Base-by-base conservation (phyloP, 2,888 invertebrate genomes). In the Coremacera marginata region DNA sequence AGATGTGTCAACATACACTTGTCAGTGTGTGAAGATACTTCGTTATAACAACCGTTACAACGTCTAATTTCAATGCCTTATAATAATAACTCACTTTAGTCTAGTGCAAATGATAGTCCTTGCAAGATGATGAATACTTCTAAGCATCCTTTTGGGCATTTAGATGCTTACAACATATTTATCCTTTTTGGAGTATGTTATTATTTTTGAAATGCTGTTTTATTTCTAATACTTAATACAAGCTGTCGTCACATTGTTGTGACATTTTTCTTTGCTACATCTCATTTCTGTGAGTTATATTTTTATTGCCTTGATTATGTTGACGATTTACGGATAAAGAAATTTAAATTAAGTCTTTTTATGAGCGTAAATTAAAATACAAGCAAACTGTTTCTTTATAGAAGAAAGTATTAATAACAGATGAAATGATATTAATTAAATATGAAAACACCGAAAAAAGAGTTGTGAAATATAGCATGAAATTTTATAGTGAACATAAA, bases 241-340 rank as follows among this genome's bases (percentile, higher is more conserved):
- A 44, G 65, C 68, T 82, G 82, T 82, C 82, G 79, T 79, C 82
- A 82, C 78, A 55, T 81, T 82, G 82, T 81, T 79, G 19, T 81
- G 82, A 80, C 82, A 81, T 80, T 78, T 78, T 22, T 65, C 34
- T 55, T 22, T 7, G 34, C 16, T 22, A 19, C n/a, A 16, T 27
- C 49, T n/a, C 44, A 8, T 52, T 62, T 62, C 49, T 77, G 55
- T 65, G 74, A 74, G 67, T 74, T 65, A 74, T 74, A 67, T 52
- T 74, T 25, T 74, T 51, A 74, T 74, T 51, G n/a, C 65, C 65
- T 65, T 74, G 74, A 74, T 65, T 51, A 31, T 22, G 27, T 31
- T 52, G 34, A 55, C n/a, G 52, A 25, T 31, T 37, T 5, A 31
- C n/a, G 3, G 62, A 3, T 14, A 9, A 31, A 63, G 27, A 16